Evolutionary conservation across 2,797 vertebrate species (phyloP), one percentile per base, ranked within the genome.

Genomic region (Steatocranus sp.): DNA sequence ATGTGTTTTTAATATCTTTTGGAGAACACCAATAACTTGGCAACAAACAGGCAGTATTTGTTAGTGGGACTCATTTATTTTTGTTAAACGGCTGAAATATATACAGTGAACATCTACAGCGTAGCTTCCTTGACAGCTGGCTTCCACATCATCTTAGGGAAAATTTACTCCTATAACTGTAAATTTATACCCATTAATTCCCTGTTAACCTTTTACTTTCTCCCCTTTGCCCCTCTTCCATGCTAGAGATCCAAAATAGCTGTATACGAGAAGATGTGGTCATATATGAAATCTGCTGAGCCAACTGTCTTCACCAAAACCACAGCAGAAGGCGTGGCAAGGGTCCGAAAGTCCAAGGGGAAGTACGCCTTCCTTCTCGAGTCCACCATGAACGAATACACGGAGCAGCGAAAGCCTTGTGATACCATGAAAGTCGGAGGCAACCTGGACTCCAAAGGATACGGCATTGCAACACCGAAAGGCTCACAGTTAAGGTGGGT

Each of bases 401-500:
- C 98, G 87, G 98, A 99, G 95, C 98, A 99, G 88, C 97, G 98
- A 90, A 99, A 99, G 95, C 98, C 98, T 0, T 99, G 98, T 84
- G 98, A 99, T 96, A 99, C 98, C 87, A 99, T 99, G 98, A 99
- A 99, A 98, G 98, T 99, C 91, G 98, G 98, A 92, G 98, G 98
- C 89, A 99, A 99, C 96, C 97, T 99, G 97, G 98, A 99, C 97
- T 99, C 98, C 77, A 99, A 99, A 97, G 98, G 98, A 96, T 99
- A 99, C 81, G 98, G 98, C 90, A 98, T 99, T 95, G 98, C 98
- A 36, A 99, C 98, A 83, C 98, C 98, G 88, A 99, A 99, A 97
- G 98, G 98, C 96, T 99, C 98, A 96, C 97, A 98, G 98, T 98
- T 99, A 99, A 99, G 98, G 98, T 99, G 97, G 98, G 98, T 99